phyloP scores from a whole-genome alignment of 1,140 invertebrate species.

The Calliphora vicina region DNA sequence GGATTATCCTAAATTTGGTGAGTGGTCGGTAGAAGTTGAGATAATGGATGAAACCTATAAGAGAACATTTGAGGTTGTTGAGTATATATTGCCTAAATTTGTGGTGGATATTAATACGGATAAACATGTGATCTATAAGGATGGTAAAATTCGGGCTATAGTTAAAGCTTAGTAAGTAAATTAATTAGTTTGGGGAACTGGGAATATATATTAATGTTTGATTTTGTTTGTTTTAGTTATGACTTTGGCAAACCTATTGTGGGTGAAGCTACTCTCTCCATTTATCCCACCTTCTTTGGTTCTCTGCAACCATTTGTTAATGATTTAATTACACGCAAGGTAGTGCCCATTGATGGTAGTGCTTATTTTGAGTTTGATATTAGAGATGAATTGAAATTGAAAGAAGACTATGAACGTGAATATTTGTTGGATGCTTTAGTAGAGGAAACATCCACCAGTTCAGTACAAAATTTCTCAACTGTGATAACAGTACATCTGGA shows the following conservation, averaged over 20 bases:
- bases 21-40: slow-evolving; percentile 79
- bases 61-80: slow-evolving; percentile 67
- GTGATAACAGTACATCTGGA: slow-evolving; percentile 78
- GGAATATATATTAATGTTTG: background rate
- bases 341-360: slow-evolving; percentile 81
- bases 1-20: slow-evolving; percentile 83
- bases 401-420: slow-evolving; percentile 76
- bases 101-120: slow-evolving; percentile 85
- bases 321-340: slow-evolving; percentile 72
- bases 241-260: slow-evolving; percentile 79
- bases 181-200: background rate
- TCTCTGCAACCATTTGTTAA: slow-evolving; percentile 60
- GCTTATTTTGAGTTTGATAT: slow-evolving; percentile 80
- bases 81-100: slow-evolving; percentile 94
- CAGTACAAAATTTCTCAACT: slow-evolving; percentile 77
- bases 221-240: slow-evolving; percentile 62
- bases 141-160: slow-evolving; percentile 78
- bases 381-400: slow-evolving; percentile 72
- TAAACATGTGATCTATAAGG: slow-evolving; percentile 82
- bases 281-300: slow-evolving; percentile 68
- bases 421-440: slow-evolving; percentile 79
- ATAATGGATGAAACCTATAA: slow-evolving; percentile 59
- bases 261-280: slow-evolving; percentile 77
- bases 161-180: slow-evolving; percentile 80
- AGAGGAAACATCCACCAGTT: slow-evolving; percentile 78